Conservation (phyloP, 1,140 invertebrate species). For the Eueides isabella region DNA sequence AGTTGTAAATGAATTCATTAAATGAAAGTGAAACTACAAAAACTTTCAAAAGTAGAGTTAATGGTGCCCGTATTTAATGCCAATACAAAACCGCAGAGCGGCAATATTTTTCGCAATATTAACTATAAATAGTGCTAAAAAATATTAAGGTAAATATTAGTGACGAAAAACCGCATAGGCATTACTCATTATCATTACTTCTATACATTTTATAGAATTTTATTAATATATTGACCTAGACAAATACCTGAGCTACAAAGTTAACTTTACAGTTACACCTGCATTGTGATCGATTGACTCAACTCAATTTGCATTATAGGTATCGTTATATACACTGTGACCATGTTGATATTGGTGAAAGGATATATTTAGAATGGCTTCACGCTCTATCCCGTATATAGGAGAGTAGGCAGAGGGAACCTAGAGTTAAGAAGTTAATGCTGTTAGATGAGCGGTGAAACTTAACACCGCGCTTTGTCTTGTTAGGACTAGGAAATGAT, state of each 20-base stretch:
- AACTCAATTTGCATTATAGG: constrained; percentile 38
- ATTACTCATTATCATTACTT: too few species aligned
- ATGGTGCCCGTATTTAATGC: neutral
- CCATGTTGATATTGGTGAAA: constrained; percentile 19
- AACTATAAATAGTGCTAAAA: neutral
- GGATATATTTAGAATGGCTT: constrained; percentile 23
- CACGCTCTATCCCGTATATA: too few species aligned
- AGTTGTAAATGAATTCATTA: neutral
- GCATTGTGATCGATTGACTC: constrained; percentile 42
- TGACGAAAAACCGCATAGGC: too few species aligned
- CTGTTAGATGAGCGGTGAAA: too few species aligned
- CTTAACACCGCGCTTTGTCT: too few species aligned
- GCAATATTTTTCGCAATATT: neutral
- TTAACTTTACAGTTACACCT: constrained; percentile 18
- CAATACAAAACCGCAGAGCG: constrained; percentile 10
- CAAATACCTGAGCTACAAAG: neutral
- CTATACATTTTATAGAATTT: neutral
- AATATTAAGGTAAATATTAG: too few species aligned
- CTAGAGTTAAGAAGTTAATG: too few species aligned
- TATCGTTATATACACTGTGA: constrained; percentile 14
- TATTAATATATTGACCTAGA: neutral
- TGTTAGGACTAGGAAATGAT: too few species aligned
- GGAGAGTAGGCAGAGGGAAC: too few species aligned
- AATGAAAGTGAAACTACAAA: constrained; percentile 3
- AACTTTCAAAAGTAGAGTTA: constrained; percentile 10